Percentiles rank a stretch among this genome's conserved stretches.
phyloP scores from a whole-genome alignment of 2,888 invertebrate species.

The Melitaea athalia region DNA sequence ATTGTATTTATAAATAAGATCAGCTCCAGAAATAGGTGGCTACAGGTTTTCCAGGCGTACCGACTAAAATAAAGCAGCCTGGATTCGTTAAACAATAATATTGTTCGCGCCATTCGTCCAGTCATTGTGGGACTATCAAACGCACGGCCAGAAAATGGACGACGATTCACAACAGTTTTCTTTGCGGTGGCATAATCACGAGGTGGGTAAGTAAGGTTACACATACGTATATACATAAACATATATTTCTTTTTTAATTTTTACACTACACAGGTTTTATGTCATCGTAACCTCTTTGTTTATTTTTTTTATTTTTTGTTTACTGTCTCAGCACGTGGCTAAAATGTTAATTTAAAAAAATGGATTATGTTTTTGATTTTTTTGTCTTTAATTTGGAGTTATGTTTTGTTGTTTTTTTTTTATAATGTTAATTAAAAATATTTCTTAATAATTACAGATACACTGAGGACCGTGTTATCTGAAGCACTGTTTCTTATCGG shows the following conservation, averaged over 20 bases:
- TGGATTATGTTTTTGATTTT: slow-evolving; percentile 15
- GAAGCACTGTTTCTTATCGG: slow-evolving; percentile 43
- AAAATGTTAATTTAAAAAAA: slow-evolving; percentile 17
- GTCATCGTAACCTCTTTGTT: background rate
- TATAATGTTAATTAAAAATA: slow-evolving; percentile 30
- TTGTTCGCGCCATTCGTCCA: slow-evolving; percentile 67
- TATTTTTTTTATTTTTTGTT: slow-evolving; percentile 5
- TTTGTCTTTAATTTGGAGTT: slow-evolving; percentile 9
- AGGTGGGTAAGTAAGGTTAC: slow-evolving; percentile 83
- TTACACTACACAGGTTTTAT: slow-evolving; percentile 17
- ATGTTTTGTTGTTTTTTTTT: background rate
- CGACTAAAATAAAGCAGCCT: slow-evolving; percentile 82
- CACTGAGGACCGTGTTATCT: slow-evolving; percentile 48
- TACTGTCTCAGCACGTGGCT: slow-evolving; percentile 18
- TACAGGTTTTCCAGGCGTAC: slow-evolving; percentile 83
- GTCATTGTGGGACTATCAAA: slow-evolving; percentile 57
- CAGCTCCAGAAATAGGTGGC: slow-evolving; percentile 84
- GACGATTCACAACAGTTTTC: slow-evolving; percentile 90
- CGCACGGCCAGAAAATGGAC: slow-evolving; percentile 61
- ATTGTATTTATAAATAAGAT: slow-evolving; percentile 82
- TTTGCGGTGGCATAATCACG: slow-evolving; percentile 92
- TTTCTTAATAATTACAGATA: slow-evolving; percentile 46
- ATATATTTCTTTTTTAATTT: slow-evolving; percentile 43
- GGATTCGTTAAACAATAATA: slow-evolving; percentile 82
- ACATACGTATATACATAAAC: slow-evolving; percentile 49